Percentiles rank a stretch among this genome's conserved stretches.
These are phyloP conservation scores for Fragum fragum DNA, from an alignment of 2,888 invertebrate species.

Conservation along the genomic window DNA sequence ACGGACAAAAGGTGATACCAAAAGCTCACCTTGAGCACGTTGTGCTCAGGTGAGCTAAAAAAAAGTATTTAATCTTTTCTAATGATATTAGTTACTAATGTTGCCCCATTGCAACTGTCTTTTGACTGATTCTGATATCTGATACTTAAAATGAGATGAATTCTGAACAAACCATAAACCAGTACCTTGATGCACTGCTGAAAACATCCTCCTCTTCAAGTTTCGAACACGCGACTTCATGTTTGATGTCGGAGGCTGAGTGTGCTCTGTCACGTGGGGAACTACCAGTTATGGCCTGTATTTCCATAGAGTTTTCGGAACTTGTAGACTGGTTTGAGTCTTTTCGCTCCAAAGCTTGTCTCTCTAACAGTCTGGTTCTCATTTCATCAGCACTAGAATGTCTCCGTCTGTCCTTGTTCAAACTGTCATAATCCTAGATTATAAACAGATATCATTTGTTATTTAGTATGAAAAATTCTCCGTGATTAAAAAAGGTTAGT, in stretches of 20 bases:
- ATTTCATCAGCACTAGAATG: conserved; percentile 84
- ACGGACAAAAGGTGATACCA: no score
- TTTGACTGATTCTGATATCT: no score
- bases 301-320: conserved; percentile 82
- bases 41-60: no score
- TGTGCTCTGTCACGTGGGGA: conserved; percentile 43
- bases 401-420: conserved; percentile 70
- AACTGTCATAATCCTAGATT: conserved; percentile 51
- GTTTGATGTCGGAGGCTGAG: conserved; percentile 44
- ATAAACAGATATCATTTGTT: no score
- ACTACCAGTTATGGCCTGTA: conserved; percentile 72
- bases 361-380: conserved; percentile 78
- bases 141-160: no score
- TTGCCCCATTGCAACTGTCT: no score
- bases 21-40: no score
- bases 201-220: conserved; percentile 77
- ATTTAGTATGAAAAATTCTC: no score
- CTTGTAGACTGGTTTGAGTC: conserved; percentile 84
- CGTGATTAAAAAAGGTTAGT: no score
- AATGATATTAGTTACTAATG: no score
- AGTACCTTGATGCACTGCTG: conserved; percentile 79
- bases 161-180: no score
- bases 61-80: no score
- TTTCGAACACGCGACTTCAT: conserved; percentile 28
- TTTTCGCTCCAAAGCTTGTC: conserved; percentile 80